Conservation (phyloP, 2,888 invertebrate species). For the Poecilobothrus nobilitatus region DNA sequence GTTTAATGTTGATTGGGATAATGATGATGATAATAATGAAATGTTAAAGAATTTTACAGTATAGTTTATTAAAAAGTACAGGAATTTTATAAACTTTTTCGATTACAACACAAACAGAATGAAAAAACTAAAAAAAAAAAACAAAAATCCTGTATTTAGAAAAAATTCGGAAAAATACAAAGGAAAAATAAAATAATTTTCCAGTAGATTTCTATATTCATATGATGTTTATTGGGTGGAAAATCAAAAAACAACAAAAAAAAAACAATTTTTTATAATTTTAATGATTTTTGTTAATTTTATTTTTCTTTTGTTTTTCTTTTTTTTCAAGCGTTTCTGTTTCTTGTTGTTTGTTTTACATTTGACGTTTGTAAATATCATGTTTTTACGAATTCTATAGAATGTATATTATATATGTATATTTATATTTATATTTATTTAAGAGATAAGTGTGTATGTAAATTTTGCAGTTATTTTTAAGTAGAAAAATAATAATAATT, state of each 20-base stretch:
- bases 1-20: neutral
- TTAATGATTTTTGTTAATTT: neutral
- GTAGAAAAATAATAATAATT: neutral
- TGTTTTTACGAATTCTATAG: neutral
- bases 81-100: neutral
- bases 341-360: neutral
- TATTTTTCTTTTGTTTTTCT: neutral
- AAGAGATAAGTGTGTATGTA: neutral
- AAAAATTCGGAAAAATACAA: neutral
- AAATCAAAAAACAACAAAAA: too few relatives aligned
- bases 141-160: neutral
- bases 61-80: neutral
- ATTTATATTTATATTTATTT: too few relatives aligned
- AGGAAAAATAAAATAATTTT: conserved; percentile 1
- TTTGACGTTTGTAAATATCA: neutral
- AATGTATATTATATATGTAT: too few relatives aligned
- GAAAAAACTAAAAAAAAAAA: too few relatives aligned
- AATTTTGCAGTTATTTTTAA: neutral
- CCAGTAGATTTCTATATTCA: neutral
- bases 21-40: neutral
- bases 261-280: neutral
- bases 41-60: neutral
- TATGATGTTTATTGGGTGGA: neutral
- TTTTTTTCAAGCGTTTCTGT: neutral
- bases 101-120: too few relatives aligned